Evolutionary conservation across 92 coral and sea anemone genomes (phyloP).

Genomic region (Hydrozoanthus gracilis): DNA sequence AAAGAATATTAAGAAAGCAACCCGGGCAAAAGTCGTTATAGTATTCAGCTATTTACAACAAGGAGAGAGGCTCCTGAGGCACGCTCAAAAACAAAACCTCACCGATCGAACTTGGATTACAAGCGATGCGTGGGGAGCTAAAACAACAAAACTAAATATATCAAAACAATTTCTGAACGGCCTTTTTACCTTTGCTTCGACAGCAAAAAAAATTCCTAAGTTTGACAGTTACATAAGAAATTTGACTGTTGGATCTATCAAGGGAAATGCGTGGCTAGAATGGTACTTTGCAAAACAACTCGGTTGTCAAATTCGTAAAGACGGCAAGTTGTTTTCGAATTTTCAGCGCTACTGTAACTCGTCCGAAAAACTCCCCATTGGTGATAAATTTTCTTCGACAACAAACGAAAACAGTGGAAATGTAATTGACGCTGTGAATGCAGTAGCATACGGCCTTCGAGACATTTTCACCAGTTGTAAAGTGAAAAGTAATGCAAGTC

Average conservation of each 20-base stretch:
- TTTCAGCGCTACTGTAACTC: slow-evolving; percentile 52
- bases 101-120: slow-evolving; percentile 89
- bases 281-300: slow-evolving; percentile 68
- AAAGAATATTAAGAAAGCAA: slow-evolving; percentile 51
- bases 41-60: slow-evolving; percentile 82
- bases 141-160: slow-evolving; percentile 60
- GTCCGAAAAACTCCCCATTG: slow-evolving; percentile 58
- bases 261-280: slow-evolving; percentile 73
- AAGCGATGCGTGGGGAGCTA: slow-evolving; percentile 92
- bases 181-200: slow-evolving; percentile 79
- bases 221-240: slow-evolving; percentile 60
- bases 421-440: slow-evolving; percentile 86
- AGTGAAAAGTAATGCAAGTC: background rate
- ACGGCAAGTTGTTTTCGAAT: background rate
- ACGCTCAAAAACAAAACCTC: slow-evolving; percentile 70
- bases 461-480: slow-evolving; percentile 65
- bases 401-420: slow-evolving; percentile 69
- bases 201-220: slow-evolving; percentile 57
- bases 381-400: slow-evolving; percentile 37
- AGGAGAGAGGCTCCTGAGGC: slow-evolving; percentile 70
- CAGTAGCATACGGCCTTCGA: slow-evolving; percentile 76
- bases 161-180: slow-evolving; percentile 69
- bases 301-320: slow-evolving; percentile 56
- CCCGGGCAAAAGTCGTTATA: slow-evolving; percentile 76
- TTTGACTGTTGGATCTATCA: slow-evolving; percentile 54